These are phyloP conservation scores for Gymnarchus niloticus DNA, from an alignment of 2,113 vertebrate species.

Conservation along the genomic window DNA sequence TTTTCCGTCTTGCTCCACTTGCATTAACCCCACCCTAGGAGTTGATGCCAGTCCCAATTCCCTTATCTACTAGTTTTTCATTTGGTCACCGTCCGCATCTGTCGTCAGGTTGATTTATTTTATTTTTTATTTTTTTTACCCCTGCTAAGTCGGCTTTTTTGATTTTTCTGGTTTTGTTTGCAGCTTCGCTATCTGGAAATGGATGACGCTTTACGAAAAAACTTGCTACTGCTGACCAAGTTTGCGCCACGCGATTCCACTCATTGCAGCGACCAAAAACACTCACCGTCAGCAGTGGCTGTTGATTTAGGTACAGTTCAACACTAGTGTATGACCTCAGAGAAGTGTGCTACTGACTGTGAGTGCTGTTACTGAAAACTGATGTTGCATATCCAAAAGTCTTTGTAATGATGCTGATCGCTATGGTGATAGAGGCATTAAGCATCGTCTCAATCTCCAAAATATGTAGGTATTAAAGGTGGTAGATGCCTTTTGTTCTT, in stretches of 20 bases:
- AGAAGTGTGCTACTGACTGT: background rate
- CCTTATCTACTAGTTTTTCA: background rate
- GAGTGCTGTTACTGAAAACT: background rate
- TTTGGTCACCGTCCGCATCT: background rate
- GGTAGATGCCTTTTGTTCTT: background rate
- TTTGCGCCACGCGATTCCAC: background rate
- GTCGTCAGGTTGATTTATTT: background rate
- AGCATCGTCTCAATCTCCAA: conserved; percentile 8
- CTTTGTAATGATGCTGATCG: background rate
- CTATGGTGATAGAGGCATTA: background rate
- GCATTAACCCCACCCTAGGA: background rate
- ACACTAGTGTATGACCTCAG: background rate
- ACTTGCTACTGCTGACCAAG: background rate
- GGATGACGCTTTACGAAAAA: background rate
- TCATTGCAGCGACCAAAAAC: background rate
- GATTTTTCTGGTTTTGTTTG: background rate
- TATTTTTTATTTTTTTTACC: background rate
- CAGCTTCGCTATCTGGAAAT: background rate
- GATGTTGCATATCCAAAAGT: background rate
- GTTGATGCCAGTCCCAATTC: background rate
- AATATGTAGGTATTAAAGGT: conserved; percentile 10
- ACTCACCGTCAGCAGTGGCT: background rate
- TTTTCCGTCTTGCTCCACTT: background rate
- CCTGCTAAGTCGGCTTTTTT: background rate
- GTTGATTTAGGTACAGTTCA: too few relatives aligned